A percentile compares a stretch with the other conserved stretches of the same genome.
These are phyloP conservation scores for Hermaeophaga mercurialis DNA, from an alignment of 2,888 invertebrate genomes.

Conservation along the genomic window DNA sequence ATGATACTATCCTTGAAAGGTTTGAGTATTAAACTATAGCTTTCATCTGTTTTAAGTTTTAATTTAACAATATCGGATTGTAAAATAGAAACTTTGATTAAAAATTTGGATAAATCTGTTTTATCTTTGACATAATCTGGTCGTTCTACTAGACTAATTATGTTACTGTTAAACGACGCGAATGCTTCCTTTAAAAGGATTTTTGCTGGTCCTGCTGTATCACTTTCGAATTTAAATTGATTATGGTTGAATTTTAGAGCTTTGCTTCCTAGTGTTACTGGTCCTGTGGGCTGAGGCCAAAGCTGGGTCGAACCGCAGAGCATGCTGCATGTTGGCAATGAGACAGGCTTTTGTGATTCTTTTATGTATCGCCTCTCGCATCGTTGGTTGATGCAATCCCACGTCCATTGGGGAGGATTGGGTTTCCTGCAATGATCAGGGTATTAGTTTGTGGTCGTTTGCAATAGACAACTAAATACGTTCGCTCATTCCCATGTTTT, in stretches of 20 bases:
- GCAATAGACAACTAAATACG: not conserved
- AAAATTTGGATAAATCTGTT: slow-evolving; percentile 50
- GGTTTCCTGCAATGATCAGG: slow-evolving; percentile 56
- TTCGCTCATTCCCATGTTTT: not conserved
- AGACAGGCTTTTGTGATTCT: slow-evolving; percentile 54
- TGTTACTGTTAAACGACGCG: slow-evolving; percentile 57
- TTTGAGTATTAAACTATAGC: slow-evolving; percentile 69
- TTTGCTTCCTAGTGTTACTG: slow-evolving; percentile 68
- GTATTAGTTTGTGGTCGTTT: slow-evolving; percentile 23
- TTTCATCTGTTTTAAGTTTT: slow-evolving; percentile 73
- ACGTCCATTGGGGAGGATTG: slow-evolving; percentile 73
- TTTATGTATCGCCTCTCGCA: slow-evolving; percentile 67
- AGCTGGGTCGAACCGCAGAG: slow-evolving; percentile 75
- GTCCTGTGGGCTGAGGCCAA: slow-evolving; percentile 82
- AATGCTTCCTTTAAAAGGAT: slow-evolving; percentile 61
- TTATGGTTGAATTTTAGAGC: slow-evolving; percentile 65
- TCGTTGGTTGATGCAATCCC: slow-evolving; percentile 72
- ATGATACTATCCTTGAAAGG: slow-evolving; percentile 59
- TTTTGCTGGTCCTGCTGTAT: slow-evolving; percentile 56
- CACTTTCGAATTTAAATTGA: slow-evolving; percentile 60
- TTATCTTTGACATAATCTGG: slow-evolving; percentile 42
- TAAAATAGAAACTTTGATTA: slow-evolving; percentile 63
- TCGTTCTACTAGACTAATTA: slow-evolving; percentile 44
- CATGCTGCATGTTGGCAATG: slow-evolving; percentile 78
- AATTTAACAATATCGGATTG: slow-evolving; percentile 61